A percentile compares a stretch with the other conserved stretches of the same genome.
These are phyloP conservation scores for Cheilosia vulpina DNA, from an alignment of 2,888 invertebrate species.

Conservation along the genomic window DNA sequence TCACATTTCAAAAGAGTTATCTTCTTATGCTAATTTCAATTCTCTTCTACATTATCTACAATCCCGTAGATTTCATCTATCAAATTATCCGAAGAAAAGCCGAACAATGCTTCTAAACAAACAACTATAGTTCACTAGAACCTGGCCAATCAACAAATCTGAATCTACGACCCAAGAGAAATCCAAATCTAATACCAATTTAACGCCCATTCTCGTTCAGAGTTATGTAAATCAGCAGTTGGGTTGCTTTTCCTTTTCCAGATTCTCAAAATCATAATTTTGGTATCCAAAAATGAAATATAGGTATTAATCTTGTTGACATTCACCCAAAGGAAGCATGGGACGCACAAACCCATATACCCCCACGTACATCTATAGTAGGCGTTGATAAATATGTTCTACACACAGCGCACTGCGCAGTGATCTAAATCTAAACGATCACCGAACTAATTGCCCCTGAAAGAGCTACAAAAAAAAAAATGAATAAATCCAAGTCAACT, in stretches of 20 bases:
- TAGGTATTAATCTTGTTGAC: slow-evolving; percentile 12
- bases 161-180: slow-evolving; percentile 32
- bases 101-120: slow-evolving; percentile 9
- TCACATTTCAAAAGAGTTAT: too few species aligned
- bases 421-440: slow-evolving; percentile 30
- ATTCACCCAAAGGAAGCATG: neutral
- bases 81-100: neutral
- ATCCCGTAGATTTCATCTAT: slow-evolving; percentile 2
- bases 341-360: neutral
- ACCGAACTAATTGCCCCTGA: slow-evolving; percentile 41
- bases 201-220: slow-evolving; percentile 1
- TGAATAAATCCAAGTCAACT: slow-evolving; percentile 49
- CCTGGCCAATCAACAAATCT: slow-evolving; percentile 42
- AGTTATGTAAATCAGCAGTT: slow-evolving; percentile 29
- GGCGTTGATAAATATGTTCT: slow-evolving; percentile 49
- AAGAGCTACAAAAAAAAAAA: slow-evolving; percentile 15
- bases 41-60: slow-evolving; percentile 15
- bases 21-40: slow-evolving; percentile 5
- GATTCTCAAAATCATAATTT: slow-evolving; percentile 9
- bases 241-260: neutral
- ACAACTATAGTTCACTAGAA: slow-evolving; percentile 10
- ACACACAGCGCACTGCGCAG: neutral
- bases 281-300: neutral
- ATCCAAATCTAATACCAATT: slow-evolving; percentile 10
- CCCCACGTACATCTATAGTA: slow-evolving; percentile 16